Percentiles rank a stretch among this genome's conserved stretches.
These are phyloP conservation scores for Bombus pyrosoma DNA, from an alignment of 1,140 invertebrate species.

Conservation along the genomic window DNA sequence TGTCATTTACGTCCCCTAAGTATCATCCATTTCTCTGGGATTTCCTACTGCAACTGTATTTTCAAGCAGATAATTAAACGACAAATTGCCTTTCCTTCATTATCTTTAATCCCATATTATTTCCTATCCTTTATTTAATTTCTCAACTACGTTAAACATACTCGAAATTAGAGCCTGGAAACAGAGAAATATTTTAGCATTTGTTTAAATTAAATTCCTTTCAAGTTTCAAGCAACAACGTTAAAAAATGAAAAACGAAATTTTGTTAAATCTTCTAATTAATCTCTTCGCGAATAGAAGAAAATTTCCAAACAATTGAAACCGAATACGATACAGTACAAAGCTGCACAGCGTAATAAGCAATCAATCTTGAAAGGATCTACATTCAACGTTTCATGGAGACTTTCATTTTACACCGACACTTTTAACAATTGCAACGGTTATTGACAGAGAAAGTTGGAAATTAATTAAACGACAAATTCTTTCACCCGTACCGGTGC, in stretches of 20 bases:
- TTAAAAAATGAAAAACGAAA: not conserved
- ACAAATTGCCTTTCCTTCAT: not conserved
- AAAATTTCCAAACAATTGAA: not conserved
- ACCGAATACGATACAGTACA: no score
- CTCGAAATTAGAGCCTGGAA: not conserved
- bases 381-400: not conserved
- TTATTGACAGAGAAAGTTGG: not conserved
- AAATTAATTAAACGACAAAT: not conserved
- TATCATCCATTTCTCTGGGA: slow-evolving; percentile 11
- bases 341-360: no score
- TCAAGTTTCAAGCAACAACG: not conserved
- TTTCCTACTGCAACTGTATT: slow-evolving; percentile 10
- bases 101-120: not conserved
- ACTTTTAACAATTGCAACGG: not conserved
- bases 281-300: not conserved
- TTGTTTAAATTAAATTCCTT: no score
- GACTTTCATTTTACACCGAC: not conserved
- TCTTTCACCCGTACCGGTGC: not conserved
- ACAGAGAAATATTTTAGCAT: not conserved
- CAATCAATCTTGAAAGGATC: not conserved
- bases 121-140: not conserved
- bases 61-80: not conserved
- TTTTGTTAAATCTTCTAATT: not conserved
- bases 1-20: slow-evolving; percentile 11
- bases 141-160: not conserved